These are phyloP conservation scores for Calliphora vicina DNA, from an alignment of 1,140 invertebrate species.

Conservation along the genomic window DNA sequence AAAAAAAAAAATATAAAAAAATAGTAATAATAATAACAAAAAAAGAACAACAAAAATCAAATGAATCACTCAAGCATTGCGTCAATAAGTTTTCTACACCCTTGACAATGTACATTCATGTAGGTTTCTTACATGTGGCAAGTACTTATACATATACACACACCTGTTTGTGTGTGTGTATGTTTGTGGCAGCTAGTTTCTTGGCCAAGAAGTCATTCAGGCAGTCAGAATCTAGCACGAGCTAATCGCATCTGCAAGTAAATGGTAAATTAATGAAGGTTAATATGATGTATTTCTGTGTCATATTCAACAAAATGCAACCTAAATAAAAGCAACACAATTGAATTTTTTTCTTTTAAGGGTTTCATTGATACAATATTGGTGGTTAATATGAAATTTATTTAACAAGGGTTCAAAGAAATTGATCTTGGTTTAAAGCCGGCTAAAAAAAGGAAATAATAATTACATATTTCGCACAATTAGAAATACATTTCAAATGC, in stretches of 20 bases:
- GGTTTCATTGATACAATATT: not conserved
- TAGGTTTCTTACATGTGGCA: not conserved
- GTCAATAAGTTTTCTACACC: constrained; percentile 8
- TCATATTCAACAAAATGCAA: not conserved
- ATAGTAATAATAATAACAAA: too few species aligned
- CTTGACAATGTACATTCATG: not conserved
- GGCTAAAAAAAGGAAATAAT: not conserved
- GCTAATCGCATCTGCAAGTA: constrained; percentile 8
- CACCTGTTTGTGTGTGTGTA: not conserved
- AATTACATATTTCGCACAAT: constrained; percentile 8
- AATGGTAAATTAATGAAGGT: constrained; percentile 12
- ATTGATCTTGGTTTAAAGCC: not conserved
- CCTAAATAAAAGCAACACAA: not conserved
- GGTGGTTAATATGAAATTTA: not conserved
- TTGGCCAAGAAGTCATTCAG: not conserved
- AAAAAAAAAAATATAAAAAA: not conserved
- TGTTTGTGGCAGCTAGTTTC: not conserved
- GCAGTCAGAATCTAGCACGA: not conserved
- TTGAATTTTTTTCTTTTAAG: not conserved
- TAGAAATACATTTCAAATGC: not conserved
- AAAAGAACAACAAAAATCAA: not conserved
- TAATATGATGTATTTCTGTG: not conserved
- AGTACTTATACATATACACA: not conserved
- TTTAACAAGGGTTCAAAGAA: not conserved
- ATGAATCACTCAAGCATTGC: constrained; percentile 26